Evolutionary conservation across 1,140 invertebrate species (phyloP), one percentile per base, ranked within the genome.

Genomic region (Apis dorsata): DNA sequence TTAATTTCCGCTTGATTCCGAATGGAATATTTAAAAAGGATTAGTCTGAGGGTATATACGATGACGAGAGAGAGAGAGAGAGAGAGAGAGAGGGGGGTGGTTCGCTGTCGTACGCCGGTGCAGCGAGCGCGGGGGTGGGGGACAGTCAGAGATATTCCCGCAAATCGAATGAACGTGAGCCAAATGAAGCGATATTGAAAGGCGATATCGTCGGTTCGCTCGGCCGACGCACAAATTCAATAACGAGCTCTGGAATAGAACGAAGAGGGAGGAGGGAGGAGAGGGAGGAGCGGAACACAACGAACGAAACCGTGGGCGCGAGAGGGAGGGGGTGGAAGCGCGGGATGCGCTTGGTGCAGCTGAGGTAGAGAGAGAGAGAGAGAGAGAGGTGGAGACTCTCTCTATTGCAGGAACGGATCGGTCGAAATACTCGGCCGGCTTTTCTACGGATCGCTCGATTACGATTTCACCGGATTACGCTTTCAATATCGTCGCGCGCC

Each of bases 161-260:
- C 88, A 90, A 90, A 90, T 90, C 90, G 90, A 90, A 90, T 90
- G 87, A 90, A 90, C 89, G 88, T 89, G 88, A 90, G 87, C 86
- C 90, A 90, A 90, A 90, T 90, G 90, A 90, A 90, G 90, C 90
- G 90, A 90, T 90, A 90, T 90, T 90, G 90, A 90, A 90, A 90
- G 90, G 89, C 90, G 90, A 90, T 90, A 90, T 90, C 89, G 89
- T 90, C 86, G 89, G 84, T 86, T 87, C 86, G 86, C 81, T 85
- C 83, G 85, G 79, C 84, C 89, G 86, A 88, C 85, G 88, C 89
- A 90, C 90, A 90, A 90, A 90, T 90, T 90, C 88, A 90, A 90
- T 90, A 90, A 90, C 88, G 88, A 89, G 88, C 88, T 86, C 85
- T 82, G 85, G 77, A 88, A 88, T 88, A 88, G 86, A 88, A 88